Base-by-base conservation (phyloP, 2,888 invertebrate species). In the Cordylochernes scorpioides region DNA sequence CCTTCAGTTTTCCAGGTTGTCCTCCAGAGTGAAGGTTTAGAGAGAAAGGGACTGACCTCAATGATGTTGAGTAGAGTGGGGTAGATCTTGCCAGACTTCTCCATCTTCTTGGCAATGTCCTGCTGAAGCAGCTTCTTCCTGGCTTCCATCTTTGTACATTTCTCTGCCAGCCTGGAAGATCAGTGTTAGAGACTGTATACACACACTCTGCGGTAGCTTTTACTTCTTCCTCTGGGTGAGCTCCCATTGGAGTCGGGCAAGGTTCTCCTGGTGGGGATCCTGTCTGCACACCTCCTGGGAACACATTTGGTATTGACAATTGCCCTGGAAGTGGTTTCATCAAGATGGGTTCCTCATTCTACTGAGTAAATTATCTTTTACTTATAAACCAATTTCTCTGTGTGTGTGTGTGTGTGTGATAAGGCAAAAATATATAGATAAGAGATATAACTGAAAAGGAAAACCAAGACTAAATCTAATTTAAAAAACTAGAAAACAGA, bases 221-320 rank as follows among this genome's bases (percentile, higher is more conserved):
- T 39, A 49, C 50, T 73, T 68, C 48, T 82, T 74, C 2, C 91
- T 63, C 49, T 86, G 77, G 12, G 69, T 67, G 28, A 86, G 55
- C 52, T 91, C 91, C 71, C 80, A 84, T 49, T 86, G 80, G 17
- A 91, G 56, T 36, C 82, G 65, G 15, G 80, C 75, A 36, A 88
- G 53, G 46, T 74, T 71, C 35, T 71, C 58, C 44, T 72, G 70
- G 55, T 91, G 88, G 22, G 63, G 61, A 53, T 75, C 66, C 26
- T 53, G 55, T 44, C 63, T 61, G 2, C 73, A 73, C 16, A 63
- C 45, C n/a, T n/a, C n/a, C n/a, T n/a, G n/a, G n/a, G n/a, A n/a
- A n/a, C n/a, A n/a, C n/a, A n/a, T n/a, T n/a, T n/a, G n/a, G n/a
- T n/a, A n/a, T n/a, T n/a, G n/a, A n/a, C n/a, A n/a, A n/a, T n/a